A percentile compares a stretch with the other conserved stretches of the same genome.
These are phyloP conservation scores for Centropyge bicolor DNA, from an alignment of 2,797 vertebrate genomes.

Conservation along the genomic window DNA sequence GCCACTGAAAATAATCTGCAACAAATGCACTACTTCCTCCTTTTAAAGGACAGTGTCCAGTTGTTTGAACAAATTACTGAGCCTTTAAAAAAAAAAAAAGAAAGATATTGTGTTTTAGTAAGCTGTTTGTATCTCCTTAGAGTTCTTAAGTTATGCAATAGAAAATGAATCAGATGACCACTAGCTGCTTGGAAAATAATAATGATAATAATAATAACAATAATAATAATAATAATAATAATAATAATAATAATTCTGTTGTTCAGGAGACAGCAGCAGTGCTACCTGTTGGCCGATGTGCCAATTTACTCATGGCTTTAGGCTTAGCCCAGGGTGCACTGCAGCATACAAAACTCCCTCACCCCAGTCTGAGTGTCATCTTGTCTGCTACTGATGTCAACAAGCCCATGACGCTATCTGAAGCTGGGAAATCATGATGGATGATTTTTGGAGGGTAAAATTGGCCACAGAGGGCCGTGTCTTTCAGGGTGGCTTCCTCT, in stretches of 20 bases:
- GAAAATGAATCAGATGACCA: not conserved
- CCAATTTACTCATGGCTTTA: conserved; percentile 58
- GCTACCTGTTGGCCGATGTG: conserved; percentile 19
- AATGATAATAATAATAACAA: no score
- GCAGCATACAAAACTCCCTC: conserved; percentile 28
- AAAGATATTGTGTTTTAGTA: no score
- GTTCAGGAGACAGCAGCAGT: conserved; percentile 16
- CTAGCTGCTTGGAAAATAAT: not conserved
- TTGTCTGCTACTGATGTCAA: conserved; percentile 42
- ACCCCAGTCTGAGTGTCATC: conserved; percentile 35
- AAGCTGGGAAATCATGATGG: conserved; percentile 37
- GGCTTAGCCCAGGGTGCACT: conserved; percentile 45
- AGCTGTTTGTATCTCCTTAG: not conserved
- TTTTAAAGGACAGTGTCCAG: not conserved
- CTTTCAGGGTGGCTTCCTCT: conserved; percentile 14
- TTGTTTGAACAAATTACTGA: not conserved
- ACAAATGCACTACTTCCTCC: no score
- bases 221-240: not conserved
- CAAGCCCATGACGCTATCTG: conserved; percentile 34
- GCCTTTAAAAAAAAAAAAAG: not conserved
- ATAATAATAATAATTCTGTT: not conserved
- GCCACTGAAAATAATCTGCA: not conserved
- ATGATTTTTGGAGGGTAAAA: conserved; percentile 28
- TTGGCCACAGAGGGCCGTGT: conserved; percentile 8
- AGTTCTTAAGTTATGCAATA: not conserved